A percentile compares a stretch with the other conserved stretches of the same genome.
These are phyloP conservation scores for Trigoniulus corallinus DNA, from an alignment of 1,140 invertebrate species.

Conservation along the genomic window DNA sequence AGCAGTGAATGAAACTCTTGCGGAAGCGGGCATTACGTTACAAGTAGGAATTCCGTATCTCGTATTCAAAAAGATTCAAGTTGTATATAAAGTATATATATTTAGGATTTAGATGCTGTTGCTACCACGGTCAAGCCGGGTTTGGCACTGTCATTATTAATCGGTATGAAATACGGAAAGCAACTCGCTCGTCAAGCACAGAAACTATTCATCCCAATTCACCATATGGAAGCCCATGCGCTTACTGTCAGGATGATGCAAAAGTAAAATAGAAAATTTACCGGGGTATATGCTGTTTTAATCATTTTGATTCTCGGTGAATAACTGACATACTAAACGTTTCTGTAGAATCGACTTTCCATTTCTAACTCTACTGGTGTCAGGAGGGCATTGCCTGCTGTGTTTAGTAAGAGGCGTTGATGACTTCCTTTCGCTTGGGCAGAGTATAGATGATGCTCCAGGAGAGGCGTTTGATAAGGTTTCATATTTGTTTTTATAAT, in stretches of 20 bases:
- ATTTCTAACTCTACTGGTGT: slow-evolving; percentile 73
- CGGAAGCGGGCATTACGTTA: slow-evolving; percentile 42
- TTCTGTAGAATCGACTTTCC: slow-evolving; percentile 74
- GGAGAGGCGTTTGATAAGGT: slow-evolving; percentile 86
- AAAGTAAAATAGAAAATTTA: slow-evolving; percentile 20
- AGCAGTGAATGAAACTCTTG: slow-evolving; percentile 50
- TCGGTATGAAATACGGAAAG: slow-evolving; percentile 73
- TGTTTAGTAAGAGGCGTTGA: slow-evolving; percentile 54
- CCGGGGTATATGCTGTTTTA: background rate
- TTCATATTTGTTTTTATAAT: slow-evolving; percentile 9
- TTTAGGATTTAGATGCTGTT: slow-evolving; percentile 63
- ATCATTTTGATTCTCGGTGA: background rate
- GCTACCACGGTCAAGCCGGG: slow-evolving; percentile 81
- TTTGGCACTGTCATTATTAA: slow-evolving; percentile 51
- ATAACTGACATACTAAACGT: slow-evolving; percentile 13
- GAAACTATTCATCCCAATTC: slow-evolving; percentile 84
- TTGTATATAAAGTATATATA: background rate
- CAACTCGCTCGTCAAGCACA: slow-evolving; percentile 45
- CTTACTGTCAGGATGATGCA: slow-evolving; percentile 58
- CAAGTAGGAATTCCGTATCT: slow-evolving; percentile 17
- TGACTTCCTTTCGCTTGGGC: slow-evolving; percentile 61
- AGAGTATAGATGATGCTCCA: slow-evolving; percentile 64
- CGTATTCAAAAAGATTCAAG: background rate
- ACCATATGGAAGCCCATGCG: slow-evolving; percentile 99
- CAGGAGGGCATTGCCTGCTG: slow-evolving; percentile 80